Evolutionary conservation across 1,140 invertebrate species (phyloP), one percentile per base, ranked within the genome.

Genomic region (Thereuonema tuberculata): DNA sequence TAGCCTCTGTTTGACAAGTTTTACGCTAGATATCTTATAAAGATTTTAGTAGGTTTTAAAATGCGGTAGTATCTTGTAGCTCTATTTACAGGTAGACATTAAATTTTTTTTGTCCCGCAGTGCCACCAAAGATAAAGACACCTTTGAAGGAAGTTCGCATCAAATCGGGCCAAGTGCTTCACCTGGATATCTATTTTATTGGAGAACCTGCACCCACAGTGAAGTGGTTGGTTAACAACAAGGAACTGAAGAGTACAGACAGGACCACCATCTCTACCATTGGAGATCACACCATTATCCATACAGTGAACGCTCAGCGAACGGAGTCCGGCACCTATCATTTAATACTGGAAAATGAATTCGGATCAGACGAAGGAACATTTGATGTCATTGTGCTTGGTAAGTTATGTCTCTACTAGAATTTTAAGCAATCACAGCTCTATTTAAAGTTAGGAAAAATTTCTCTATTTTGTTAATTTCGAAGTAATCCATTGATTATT

Each of bases 121-220:
- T 95, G 67, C 84, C 89, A 66, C 93, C 93, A 1, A 93, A 93
- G 75, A 95, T 96, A 67, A 84, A 89, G 57, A 92, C 89, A 50
- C 89, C 89, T 9, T 76, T 93, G 59, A 82, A 85, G 65, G 88
- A 94, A 67, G 82, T 93, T 57, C 82, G 86, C 57, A 86, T 93
- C 63, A 93, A 92, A 72, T 88, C 89, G 65, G 93, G 93, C 54
- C 85, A 92, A 56, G 90, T 94, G 48, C 83, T 96, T 72, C 91
- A 93, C 65, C 78, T 91, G 60, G 91, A 95, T 69, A 86, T 97
- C 50, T 84, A 93, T 69, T 96, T 93, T 68, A 83, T 93, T 69
- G 93, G 93, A 60, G 87, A 90, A 74, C 90, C 90, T 9, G 79
- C 82, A 58, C 91, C 91, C 46, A 85, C 89, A 68, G 88, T 89